These are phyloP conservation scores for Polyergus mexicanus DNA, from an alignment of 1,140 invertebrate genomes.

Conservation along the genomic window DNA sequence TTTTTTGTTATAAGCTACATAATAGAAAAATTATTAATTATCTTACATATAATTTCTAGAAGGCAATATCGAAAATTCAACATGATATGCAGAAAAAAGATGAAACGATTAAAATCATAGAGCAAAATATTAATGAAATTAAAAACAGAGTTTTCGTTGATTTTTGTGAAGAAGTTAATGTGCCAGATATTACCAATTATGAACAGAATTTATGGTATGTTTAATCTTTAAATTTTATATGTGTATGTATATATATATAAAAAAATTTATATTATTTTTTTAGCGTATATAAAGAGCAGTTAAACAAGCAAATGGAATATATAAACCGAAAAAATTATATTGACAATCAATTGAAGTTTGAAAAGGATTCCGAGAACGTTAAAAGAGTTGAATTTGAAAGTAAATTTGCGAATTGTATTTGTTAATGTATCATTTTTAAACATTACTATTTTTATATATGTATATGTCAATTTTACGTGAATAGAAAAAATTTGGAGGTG, in stretches of 20 bases:
- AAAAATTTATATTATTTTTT: background rate
- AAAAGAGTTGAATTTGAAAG: conserved; percentile 91
- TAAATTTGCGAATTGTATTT: conserved; percentile 80
- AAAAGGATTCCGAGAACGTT: conserved; percentile 91
- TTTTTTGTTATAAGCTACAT: conserved; percentile 20
- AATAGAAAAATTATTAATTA: conserved; percentile 15
- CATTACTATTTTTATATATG: conserved; percentile 12
- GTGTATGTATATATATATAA: conserved; percentile 8
- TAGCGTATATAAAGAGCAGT: conserved; percentile 95
- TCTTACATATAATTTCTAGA: conserved; percentile 36
- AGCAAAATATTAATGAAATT: conserved; percentile 96
- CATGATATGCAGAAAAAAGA: conserved; percentile 91
- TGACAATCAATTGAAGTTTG: conserved; percentile 96
- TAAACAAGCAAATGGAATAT: conserved; percentile 95
- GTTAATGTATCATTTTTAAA: conserved; percentile 29
- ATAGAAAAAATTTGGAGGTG: conserved; percentile 94
- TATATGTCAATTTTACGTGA: conserved; percentile 14
- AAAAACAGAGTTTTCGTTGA: conserved; percentile 96
- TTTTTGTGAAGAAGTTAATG: conserved; percentile 96
- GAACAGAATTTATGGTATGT: conserved; percentile 93
- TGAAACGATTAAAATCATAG: conserved; percentile 93
- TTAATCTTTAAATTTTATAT: conserved; percentile 11
- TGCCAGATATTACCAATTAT: conserved; percentile 97
- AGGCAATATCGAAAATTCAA: conserved; percentile 83
- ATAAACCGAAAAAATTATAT: conserved; percentile 97